Evolutionary conservation across 2,113 vertebrate species (phyloP).

Genomic region (Ailuropoda melanoleuca): DNA sequence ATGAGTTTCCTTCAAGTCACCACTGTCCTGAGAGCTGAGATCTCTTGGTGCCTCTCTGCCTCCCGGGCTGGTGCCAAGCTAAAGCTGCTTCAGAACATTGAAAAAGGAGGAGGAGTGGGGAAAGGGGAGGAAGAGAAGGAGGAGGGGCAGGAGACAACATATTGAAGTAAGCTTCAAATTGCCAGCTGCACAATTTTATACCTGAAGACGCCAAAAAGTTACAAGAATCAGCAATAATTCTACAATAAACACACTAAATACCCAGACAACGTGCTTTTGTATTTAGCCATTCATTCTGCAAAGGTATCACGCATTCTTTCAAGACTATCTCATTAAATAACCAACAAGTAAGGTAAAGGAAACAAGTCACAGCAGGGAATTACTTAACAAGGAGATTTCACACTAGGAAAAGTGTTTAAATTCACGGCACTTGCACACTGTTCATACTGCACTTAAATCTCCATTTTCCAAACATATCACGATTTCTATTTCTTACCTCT

Average conservation of each 20-base stretch:
- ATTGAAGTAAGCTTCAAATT: background rate
- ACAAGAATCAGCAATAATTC: background rate
- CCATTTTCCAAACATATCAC: background rate
- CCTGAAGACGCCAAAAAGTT: background rate
- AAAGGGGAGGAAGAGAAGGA: background rate
- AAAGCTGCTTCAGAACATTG: background rate
- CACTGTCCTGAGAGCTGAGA: background rate
- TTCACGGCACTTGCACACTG: background rate
- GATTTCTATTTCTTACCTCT: conserved; percentile 7
- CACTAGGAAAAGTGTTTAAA: conserved; percentile 27
- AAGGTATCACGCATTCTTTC: background rate
- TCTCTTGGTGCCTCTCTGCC: background rate
- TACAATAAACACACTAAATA: background rate
- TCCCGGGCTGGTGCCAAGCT: background rate
- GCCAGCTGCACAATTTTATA: background rate
- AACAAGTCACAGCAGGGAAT: background rate
- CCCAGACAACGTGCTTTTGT: background rate
- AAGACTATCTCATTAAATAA: background rate
- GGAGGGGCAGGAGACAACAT: background rate
- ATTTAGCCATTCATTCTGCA: conserved; percentile 12
- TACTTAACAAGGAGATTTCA: conserved; percentile 29
- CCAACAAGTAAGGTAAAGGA: background rate
- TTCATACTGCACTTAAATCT: background rate
- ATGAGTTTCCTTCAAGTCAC: background rate
- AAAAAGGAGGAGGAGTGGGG: background rate